A percentile compares a stretch with the other conserved stretches of the same genome.
These are phyloP conservation scores for Spizaetus ornatus DNA, from an alignment of 2,113 vertebrate species.

Conservation along the genomic window DNA sequence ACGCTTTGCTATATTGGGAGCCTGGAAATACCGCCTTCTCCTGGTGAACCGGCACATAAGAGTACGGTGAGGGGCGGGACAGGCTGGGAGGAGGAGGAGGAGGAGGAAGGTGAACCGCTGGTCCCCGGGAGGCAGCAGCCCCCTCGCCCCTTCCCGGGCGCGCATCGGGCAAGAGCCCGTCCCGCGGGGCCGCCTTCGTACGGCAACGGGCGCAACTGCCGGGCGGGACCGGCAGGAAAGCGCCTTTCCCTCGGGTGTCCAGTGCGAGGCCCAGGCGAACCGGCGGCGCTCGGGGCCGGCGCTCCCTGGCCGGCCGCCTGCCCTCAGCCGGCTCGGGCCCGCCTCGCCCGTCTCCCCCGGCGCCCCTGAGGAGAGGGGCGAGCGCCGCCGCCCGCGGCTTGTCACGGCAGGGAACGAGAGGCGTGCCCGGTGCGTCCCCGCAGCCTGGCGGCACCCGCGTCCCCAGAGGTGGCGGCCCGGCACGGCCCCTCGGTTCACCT, in stretches of 20 bases:
- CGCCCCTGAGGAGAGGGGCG: not conserved
- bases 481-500: rapidly evolving
- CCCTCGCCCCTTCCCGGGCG: too few relatives aligned
- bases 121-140: too few relatives aligned
- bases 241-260: too few relatives aligned
- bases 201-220: rapidly evolving
- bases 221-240: not conserved
- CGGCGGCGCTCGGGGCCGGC: not conserved
- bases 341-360: too few relatives aligned
- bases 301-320: not conserved
- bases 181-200: rapidly evolving
- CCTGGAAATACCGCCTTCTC: rapidly evolving
- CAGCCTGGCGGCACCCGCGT: too few relatives aligned
- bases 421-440: rapidly evolving
- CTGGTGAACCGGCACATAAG: rapidly evolving
- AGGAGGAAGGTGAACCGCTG: rapidly evolving
- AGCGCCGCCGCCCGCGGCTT: too few relatives aligned
- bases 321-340: not conserved
- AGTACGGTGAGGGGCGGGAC: rapidly evolving
- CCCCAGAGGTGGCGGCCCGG: rapidly evolving
- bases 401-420: rapidly evolving
- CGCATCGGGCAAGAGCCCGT: too few relatives aligned
- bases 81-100: not conserved
- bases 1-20: rapidly evolving
- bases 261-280: not conserved